These are phyloP conservation scores for Mystacides longicornis DNA, from an alignment of 2,888 invertebrate species.

Conservation along the genomic window DNA sequence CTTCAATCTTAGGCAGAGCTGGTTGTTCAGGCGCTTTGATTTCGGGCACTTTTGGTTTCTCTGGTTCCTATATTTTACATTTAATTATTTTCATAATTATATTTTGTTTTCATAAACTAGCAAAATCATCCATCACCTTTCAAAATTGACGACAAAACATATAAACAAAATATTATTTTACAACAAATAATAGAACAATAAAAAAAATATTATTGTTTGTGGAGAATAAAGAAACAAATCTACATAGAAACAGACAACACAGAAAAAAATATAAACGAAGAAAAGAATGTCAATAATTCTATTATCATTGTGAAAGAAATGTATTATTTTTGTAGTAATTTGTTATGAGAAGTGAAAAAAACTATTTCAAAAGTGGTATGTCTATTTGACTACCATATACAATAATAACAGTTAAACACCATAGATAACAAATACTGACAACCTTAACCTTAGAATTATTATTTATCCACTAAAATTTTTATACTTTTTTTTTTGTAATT, in stretches of 20 bases:
- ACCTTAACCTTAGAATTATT: too few species aligned
- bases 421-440: too few species aligned
- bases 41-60: constrained; percentile 54
- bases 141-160: not conserved
- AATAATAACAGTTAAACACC: too few species aligned
- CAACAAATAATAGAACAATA: not conserved
- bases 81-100: not conserved
- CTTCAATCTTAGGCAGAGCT: constrained; percentile 79
- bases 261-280: not conserved
- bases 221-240: not conserved
- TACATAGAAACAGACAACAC: not conserved
- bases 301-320: not conserved
- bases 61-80: constrained; percentile 23
- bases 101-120: not conserved
- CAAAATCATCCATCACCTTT: not conserved
- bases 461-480: too few species aligned
- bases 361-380: not conserved
- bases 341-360: not conserved
- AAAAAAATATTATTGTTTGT: not conserved
- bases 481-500: too few species aligned
- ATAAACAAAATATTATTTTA: not conserved
- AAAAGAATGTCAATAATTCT: not conserved
- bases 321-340: not conserved
- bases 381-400: not conserved
- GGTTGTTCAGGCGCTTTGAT: constrained; percentile 56